Evolutionary conservation across 2,797 vertebrate genomes (phyloP).

Genomic region (Rhadinocentrus ornatus): DNA sequence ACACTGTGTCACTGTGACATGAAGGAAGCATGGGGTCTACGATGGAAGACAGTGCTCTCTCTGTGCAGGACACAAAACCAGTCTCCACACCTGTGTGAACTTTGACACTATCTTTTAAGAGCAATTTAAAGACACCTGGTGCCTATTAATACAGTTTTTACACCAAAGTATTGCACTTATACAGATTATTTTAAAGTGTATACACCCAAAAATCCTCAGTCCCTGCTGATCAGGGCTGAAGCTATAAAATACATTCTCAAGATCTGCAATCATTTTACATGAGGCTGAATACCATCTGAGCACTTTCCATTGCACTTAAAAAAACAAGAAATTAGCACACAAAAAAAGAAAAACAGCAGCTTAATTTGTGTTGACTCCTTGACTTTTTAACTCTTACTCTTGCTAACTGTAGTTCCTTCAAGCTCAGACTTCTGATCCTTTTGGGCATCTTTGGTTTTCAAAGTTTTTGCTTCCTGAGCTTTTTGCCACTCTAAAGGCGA

Average conservation of each 20-base stretch:
- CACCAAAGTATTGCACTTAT: neutral
- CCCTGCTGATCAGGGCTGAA: too few relatives aligned
- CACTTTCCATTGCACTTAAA: too few relatives aligned
- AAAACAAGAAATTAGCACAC: too few relatives aligned
- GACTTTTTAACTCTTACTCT: slow-evolving; percentile 3
- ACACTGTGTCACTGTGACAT: slow-evolving; percentile 58
- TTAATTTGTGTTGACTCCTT: neutral
- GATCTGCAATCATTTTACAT: neutral
- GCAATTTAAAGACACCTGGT: too few relatives aligned
- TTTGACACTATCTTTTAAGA: neutral
- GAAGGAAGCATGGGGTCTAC: slow-evolving; percentile 38
- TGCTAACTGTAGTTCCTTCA: neutral
- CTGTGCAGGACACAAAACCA: slow-evolving; percentile 15
- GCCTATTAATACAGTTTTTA: neutral
- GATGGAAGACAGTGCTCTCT: slow-evolving; percentile 44
- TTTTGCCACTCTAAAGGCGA: slow-evolving; percentile 86
- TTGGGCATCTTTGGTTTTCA: slow-evolving; percentile 5
- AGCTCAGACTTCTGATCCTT: slow-evolving; percentile 19
- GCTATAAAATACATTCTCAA: neutral
- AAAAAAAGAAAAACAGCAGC: too few relatives aligned
- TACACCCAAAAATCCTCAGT: neutral
- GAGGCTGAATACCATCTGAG: too few relatives aligned
- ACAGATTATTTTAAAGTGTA: neutral
- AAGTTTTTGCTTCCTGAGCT: slow-evolving; percentile 52
- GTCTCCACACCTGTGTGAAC: slow-evolving; percentile 49